Evolutionary conservation across 2,888 invertebrate genomes (phyloP), one percentile per base, ranked within the genome.

Genomic region (Nomada fucata): DNA sequence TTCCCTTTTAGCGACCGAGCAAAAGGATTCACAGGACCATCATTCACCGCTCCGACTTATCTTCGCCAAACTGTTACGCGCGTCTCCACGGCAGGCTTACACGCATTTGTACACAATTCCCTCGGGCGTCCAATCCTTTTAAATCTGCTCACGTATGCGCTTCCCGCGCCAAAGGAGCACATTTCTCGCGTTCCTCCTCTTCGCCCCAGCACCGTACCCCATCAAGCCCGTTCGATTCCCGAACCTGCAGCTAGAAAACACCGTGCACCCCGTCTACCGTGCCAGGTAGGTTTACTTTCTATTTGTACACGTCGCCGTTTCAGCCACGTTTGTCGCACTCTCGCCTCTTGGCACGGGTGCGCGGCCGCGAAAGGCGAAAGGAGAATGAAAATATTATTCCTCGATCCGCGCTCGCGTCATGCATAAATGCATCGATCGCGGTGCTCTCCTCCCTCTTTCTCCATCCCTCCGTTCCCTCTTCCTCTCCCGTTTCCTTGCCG

Each of bases 351-450:
- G 53, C 29, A 55, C 59, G 74, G 47, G 83, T 85, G 86, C 89
- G 85, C 84, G 87, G 70, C 83, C 83, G 85, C 76, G 72, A 63
- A 59, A 60, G 81, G 78, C 79, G 88, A 86, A 89, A 86, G 89
- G 87, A 87, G 85, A 91, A 91, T 88, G 91, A 92, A 91, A 92
- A 92, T 92, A 92, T 92, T 92, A 92, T 92, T 91, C 89, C 90
- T 90, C 86, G 90, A 92, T 92, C 90, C 90, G 88, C 89, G 88
- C 86, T 84, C 88, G 86, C 89, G 89, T 85, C 85, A 85, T 88
- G 86, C 87, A 89, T 87, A 84, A 82, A 86, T 87, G 84, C 86
- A 84, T 88, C 82, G 87, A 88, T 88, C 86, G 86, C 86, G 77
- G 63, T 55, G 59, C 76, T 82, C 44, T 74, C 79, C 85, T 82